Conservation (phyloP, 2,888 invertebrate genomes). For the Napeogenes inachia region DNA sequence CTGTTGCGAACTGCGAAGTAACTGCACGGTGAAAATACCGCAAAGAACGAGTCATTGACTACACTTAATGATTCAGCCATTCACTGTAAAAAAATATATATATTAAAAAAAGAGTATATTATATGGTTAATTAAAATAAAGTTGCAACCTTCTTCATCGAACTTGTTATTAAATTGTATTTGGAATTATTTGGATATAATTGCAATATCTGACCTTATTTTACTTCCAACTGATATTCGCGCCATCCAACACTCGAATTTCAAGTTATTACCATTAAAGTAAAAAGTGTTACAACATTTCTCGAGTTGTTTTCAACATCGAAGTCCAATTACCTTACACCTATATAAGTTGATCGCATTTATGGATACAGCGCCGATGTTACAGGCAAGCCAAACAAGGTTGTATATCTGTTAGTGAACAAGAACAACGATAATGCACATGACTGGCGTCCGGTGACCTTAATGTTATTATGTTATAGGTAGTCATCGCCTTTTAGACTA, state of each 20-base stretch:
- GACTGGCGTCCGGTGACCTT: constrained; percentile 1
- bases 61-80: too few species aligned
- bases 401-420: constrained; percentile 47
- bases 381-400: constrained; percentile 24
- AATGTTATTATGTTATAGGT: neutral
- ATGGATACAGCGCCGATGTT: constrained; percentile 28
- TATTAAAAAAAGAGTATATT: too few species aligned
- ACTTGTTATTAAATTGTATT: too few species aligned
- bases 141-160: too few species aligned
- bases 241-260: neutral
- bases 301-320: constrained; percentile 3
- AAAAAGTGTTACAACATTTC: neutral
- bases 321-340: neutral
- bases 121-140: too few species aligned
- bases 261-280: constrained; percentile 1
- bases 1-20: too few species aligned
- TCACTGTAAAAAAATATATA: too few species aligned
- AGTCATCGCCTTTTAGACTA: neutral
- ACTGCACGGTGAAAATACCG: too few species aligned
- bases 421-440: constrained; percentile 37
- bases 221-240: too few species aligned
- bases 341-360: neutral
- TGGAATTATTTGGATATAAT: too few species aligned
- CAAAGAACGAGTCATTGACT: too few species aligned
- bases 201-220: too few species aligned